Evolutionary conservation across 2,888 invertebrate genomes (phyloP), one percentile per base, ranked within the genome.

Genomic region (Mechanitis messenoides): DNA sequence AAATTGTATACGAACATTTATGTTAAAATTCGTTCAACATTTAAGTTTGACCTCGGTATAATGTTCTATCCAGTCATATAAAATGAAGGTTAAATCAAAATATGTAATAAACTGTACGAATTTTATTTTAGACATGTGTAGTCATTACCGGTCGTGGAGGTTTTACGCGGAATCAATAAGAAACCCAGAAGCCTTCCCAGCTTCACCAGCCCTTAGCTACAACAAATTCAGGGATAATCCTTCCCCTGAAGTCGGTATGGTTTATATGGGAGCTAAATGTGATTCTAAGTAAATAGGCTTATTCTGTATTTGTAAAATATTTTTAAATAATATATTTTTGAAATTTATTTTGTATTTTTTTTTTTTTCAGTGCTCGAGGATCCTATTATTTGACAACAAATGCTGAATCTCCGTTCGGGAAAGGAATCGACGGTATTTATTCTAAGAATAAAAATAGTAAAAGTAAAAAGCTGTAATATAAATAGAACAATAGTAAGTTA

Each of bases 61-160:
- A 45, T 11, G 35, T n/a, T 3, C 7, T 58, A 60, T 9, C 46
- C 45, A 38, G 55, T 58, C 20, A 53, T 42, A 9, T 42, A 9
- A 42, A 42, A 42, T 42, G 9, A 42, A 42, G 42, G 42, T 42
- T 42, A 42, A 9, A 3, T 46, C 53, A n/a, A 33, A 46, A 20
- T 6, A 28, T 35, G 42, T 45, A 58, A 53, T 46, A 45, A 33
- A 28, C 42, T 45, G 28, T 3, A 28, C 42, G 12, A 50, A 35
- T 53, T 33, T 12, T 60, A 53, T 76, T 79, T 47, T 78, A 92
- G 92, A 92, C 74, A 71, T 92, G 55, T 92, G 92, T 72, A 92
- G 92, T 64, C 92, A 93, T 72, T 90, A 92, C 81, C 79, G 93
- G 63, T 92, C 92, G 2, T 92, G 92, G 92, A 81, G 89, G 67